phyloP scores from a whole-genome alignment of 2,797 vertebrate species.

The Dendrocincla tyrannina region DNA sequence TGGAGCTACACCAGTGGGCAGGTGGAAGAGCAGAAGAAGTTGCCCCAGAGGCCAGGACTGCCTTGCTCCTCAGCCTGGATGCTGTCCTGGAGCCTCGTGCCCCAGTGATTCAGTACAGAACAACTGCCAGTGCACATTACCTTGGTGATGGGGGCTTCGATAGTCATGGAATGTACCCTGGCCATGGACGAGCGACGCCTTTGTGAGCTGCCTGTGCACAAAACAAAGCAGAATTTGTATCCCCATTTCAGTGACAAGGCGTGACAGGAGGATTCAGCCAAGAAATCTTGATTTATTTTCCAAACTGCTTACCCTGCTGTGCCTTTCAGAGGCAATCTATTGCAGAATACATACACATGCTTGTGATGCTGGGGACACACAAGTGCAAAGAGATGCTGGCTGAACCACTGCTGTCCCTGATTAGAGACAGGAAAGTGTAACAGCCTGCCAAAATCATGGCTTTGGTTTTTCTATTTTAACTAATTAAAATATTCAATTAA shows the following conservation, averaged over 20 bases:
- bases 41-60: background rate
- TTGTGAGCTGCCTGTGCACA: slow-evolving; percentile 86
- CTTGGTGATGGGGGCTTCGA: slow-evolving; percentile 98
- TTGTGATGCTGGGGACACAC: background rate
- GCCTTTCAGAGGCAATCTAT: background rate
- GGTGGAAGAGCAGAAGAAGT: background rate
- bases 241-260: background rate
- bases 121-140: slow-evolving; percentile 65
- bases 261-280: background rate
- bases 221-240: background rate
- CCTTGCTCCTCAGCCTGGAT: background rate
- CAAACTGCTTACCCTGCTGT: background rate
- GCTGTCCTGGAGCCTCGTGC: background rate
- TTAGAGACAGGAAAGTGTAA: background rate
- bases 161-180: slow-evolving; percentile 97
- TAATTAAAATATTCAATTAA: background rate
- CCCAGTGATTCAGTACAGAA: background rate
- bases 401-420: background rate
- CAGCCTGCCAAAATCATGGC: background rate
- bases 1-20: background rate
- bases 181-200: slow-evolving; percentile 96
- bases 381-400: background rate
- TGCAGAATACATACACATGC: background rate
- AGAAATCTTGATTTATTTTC: background rate
- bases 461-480: background rate